Evolutionary conservation across 2,888 invertebrate species (phyloP).

Genomic region (Anthrax anthrax): DNA sequence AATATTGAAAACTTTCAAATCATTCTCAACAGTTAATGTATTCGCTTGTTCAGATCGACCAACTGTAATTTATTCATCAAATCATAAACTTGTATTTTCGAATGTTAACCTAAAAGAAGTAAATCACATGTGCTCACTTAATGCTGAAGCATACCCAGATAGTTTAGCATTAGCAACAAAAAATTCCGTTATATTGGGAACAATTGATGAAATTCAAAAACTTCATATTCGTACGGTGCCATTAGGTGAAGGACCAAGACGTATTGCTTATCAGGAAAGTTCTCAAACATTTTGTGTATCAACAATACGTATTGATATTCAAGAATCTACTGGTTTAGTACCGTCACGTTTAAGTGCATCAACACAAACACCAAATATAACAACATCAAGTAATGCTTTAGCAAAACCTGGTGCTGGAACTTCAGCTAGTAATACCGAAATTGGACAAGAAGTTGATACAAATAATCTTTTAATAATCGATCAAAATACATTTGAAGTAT

Average conservation of each 20-base stretch:
- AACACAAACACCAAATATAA: slow-evolving; percentile 54
- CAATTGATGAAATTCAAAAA: slow-evolving; percentile 97
- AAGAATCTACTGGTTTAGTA: slow-evolving; percentile 57
- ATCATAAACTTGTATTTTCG: slow-evolving; percentile 96
- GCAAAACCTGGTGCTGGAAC: slow-evolving; percentile 35
- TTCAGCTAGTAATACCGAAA: slow-evolving; percentile 29
- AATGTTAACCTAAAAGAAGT: slow-evolving; percentile 92
- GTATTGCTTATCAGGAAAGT: slow-evolving; percentile 89
- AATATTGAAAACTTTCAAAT: slow-evolving; percentile 76
- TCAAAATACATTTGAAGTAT: slow-evolving; percentile 93
- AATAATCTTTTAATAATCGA: slow-evolving; percentile 84
- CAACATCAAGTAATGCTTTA: slow-evolving; percentile 42
- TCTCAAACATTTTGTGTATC: slow-evolving; percentile 91
- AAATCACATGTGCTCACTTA: slow-evolving; percentile 94
- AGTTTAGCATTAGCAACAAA: slow-evolving; percentile 40
- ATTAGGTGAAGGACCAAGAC: slow-evolving; percentile 81
- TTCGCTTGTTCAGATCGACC: slow-evolving; percentile 98
- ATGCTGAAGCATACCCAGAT: slow-evolving; percentile 90
- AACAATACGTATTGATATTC: slow-evolving; percentile 76
- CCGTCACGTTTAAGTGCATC: slow-evolving; percentile 60
- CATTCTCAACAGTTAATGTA: slow-evolving; percentile 84
- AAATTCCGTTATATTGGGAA: slow-evolving; percentile 64
- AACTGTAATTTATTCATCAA: slow-evolving; percentile 98
- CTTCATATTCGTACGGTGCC: slow-evolving; percentile 92
- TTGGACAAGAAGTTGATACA: slow-evolving; percentile 76